Evolutionary conservation across 2,888 invertebrate genomes (phyloP), one percentile per base, ranked within the genome.

Genomic region (Sminthurides aquaticus): DNA sequence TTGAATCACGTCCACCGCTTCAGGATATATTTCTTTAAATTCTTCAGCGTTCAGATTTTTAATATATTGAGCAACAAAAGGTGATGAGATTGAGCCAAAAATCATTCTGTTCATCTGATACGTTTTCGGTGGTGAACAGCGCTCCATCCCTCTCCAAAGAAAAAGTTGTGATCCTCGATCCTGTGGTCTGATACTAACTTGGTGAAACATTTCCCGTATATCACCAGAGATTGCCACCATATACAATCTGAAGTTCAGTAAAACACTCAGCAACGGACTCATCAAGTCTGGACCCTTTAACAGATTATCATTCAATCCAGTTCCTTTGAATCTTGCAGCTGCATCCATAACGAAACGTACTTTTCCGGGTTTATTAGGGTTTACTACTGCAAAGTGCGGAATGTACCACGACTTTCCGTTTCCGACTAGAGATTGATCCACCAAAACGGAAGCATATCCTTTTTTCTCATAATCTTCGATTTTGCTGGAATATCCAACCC

Each of bases 131-230:
- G 48, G 29, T n/a, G 43, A 24, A n/a, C 15, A n/a, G 1, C 49
- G 22, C 20, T 67, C 62, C 48, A 59, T 61, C 22, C 57, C 62
- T n/a, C 70, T 57, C 65, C 67, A 72, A 11, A 67, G 34, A 49
- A 69, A 70, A 0, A 67, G 58, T 22, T 69, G 68, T 22, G 68
- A 52, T 15, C 20, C 22, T 15, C 28, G 55, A 27, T 72, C 70
- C 3, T 61, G 49, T 0, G 25, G 27, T 1, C 49, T 56, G 11
- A 68, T 58, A 15, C 49, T 56, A 0, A 69, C 60, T 26, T 63
- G 68, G 20, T 60, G 70, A 28, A 71, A 71, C 67, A 70, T 67
- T 25, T 70, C 69, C 20, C 56, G 54, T 2, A 72, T 69, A 57
- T 72, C 70, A 1, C 52, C 70, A 11, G 49, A 25, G 11, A 69